Base-by-base conservation (phyloP, 2,888 invertebrate genomes). In the Cephalotes varians region DNA sequence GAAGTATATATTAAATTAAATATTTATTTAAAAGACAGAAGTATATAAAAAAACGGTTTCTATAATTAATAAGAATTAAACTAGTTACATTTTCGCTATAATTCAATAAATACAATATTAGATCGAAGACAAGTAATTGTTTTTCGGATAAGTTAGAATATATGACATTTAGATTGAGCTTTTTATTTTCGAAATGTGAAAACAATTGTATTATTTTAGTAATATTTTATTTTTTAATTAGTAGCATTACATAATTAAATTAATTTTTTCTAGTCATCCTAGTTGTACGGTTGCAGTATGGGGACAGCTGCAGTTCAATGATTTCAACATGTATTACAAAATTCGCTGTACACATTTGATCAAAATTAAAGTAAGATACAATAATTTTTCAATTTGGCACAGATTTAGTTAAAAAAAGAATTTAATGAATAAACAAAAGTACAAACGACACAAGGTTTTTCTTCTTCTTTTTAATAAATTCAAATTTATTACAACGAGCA, bases 351-450 rank as follows among this genome's bases (percentile, higher is more conserved):
- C 18, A 28, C 18, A 7, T 69, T 21, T 40, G 3, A 21, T 69
- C 54, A 56, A 56, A 72, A 72, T 71, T 25, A 25, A 71, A 71
- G 6, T 64, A 47, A 65, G 1, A 2, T 25, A 54, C 54, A 56
- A 21, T n/a, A 62, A 6, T 40, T 62, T 62, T 64, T 40, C 15
- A 40, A 51, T 69, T 34, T 71, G 25, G 7, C 15, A 34, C n/a
- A n/a, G 4, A 4, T 37, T 54, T 71, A 31, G 4, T 37, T 25
- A 51, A 34, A 51, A 10, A 65, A 44, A 28, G 2, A 56, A 40
- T 40, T 40, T 15, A 15, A 64, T 7, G 40, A 37, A 40, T 5
- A 15, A 37, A 21, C n/a, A 1, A n/a, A 60, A 34, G 10, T 34
- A 62, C 21, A 62, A 7, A 2, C 1, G 28, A 28, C 44, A 5